These are phyloP conservation scores for Pipistrellus pipistrellus DNA, from an alignment of 2,797 vertebrate species.

Conservation along the genomic window DNA sequence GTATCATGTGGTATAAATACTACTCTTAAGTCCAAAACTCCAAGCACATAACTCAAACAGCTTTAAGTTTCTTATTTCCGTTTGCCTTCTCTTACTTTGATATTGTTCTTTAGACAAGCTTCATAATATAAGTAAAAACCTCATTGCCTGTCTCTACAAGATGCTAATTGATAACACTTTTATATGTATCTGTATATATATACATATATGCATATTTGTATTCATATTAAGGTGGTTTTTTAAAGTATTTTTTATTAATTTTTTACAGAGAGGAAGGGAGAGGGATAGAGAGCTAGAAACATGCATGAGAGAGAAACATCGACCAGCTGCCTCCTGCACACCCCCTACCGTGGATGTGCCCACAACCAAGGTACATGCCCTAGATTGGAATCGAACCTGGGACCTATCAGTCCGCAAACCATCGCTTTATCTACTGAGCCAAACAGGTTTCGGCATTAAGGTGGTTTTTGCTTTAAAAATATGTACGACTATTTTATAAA, in stretches of 20 bases:
- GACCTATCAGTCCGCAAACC: no score
- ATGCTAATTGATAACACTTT: neutral
- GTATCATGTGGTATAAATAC: neutral
- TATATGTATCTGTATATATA: neutral
- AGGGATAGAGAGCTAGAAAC: no score
- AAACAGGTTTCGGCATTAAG: neutral
- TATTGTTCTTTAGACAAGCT: neutral
- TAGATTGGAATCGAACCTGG: no score
- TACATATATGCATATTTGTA: neutral
- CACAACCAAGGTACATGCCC: no score
- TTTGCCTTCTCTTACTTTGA: constrained; percentile 19
- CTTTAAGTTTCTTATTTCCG: neutral
- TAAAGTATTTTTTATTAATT: neutral
- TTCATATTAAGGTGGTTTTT: neutral
- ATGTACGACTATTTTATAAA: neutral
- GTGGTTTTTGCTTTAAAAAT: neutral
- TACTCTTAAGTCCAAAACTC: neutral
- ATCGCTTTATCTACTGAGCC: no score
- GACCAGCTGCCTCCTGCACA: no score
- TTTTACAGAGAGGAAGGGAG: no score
- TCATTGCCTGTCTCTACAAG: neutral
- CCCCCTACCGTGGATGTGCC: no score
- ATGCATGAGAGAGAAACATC: no score
- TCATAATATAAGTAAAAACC: neutral
- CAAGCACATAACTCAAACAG: neutral